These are phyloP conservation scores for Thomomys bottae DNA, from an alignment of 2,113 vertebrate genomes.

Conservation along the genomic window DNA sequence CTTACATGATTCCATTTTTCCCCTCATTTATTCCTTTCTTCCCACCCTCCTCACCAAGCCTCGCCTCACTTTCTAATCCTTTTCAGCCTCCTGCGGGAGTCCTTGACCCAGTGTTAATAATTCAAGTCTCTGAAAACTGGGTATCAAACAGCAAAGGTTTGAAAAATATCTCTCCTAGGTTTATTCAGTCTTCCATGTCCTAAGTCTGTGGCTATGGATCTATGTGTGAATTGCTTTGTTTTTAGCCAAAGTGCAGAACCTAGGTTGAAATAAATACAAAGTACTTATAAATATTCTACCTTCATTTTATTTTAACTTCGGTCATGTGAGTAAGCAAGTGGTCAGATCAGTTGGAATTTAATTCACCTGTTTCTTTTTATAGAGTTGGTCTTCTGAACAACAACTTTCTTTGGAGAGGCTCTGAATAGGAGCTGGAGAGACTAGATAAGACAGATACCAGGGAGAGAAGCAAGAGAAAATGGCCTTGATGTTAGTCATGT, in stretches of 20 bases:
- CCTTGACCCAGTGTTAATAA: neutral
- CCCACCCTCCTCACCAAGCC: neutral
- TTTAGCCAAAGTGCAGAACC: neutral
- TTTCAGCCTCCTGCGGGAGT: neutral
- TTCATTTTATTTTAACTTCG: neutral
- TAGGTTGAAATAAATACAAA: neutral
- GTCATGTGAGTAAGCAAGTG: neutral
- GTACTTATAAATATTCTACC: neutral
- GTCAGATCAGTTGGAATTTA: neutral
- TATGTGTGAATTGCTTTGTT: neutral
- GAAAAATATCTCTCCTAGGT: neutral
- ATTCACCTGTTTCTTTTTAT: neutral
- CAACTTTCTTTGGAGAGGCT: no score
- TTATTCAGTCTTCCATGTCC: neutral
- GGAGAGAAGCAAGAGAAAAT: neutral
- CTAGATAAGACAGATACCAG: neutral
- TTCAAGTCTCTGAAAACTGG: neutral
- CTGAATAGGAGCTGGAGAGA: no score
- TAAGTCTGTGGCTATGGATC: neutral
- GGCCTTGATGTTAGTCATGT: fast-evolving
- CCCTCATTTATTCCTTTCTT: neutral
- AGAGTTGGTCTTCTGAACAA: neutral
- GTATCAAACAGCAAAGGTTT: neutral
- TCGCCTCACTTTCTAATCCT: neutral
- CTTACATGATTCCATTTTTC: neutral